Evolutionary conservation across 1,140 invertebrate species (phyloP), one percentile per base, ranked within the genome.

Genomic region (Macrocentrus cingulum): DNA sequence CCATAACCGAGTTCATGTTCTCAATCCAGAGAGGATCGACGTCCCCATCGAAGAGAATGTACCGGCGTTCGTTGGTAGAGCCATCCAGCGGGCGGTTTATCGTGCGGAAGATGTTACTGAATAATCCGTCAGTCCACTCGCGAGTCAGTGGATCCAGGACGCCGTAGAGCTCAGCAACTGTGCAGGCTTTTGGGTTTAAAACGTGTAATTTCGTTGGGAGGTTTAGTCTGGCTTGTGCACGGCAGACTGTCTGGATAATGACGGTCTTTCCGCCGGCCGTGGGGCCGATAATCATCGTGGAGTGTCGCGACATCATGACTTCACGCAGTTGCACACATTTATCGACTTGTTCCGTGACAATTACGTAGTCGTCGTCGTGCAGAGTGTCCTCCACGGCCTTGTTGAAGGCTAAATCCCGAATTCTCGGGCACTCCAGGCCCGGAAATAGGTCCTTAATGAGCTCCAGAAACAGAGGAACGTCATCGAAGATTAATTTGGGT

Each of bases 1-100:
- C 94, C 93, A 97, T 95, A 4, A 96, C 92, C 1, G 92, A 94
- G 78, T 96, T 96, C 92, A 96, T 95, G 76, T 95, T 95, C 79
- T 95, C 93, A 61, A 96, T 92, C 93, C 93, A 97, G 4, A 95
- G 78, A 5, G 92, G 88, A 82, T 96, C 94, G 2, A 97, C 91
- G 70, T 96, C 93, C 4, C 94, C 94, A 72, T 97, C 94, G 79
- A 95, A 95, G 41, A 94, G 78, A 60, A 94, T 92, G 67, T 93
- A 95, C 48, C 86, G 85, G 46, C 84, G 81, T 72, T 93, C 91
- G 48, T 86, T 58, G 81, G 84, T 4, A 83, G 84, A 0, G 83
- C 77, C 8, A n/a, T 87, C 85, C 1, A 85, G 80, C 1, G 87
- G 84, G 80, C 85, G 88, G 79, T 96, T 96, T 72, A 94, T 90